phyloP scores from a whole-genome alignment of 2,113 vertebrate genomes.

The Origma solitaria region DNA sequence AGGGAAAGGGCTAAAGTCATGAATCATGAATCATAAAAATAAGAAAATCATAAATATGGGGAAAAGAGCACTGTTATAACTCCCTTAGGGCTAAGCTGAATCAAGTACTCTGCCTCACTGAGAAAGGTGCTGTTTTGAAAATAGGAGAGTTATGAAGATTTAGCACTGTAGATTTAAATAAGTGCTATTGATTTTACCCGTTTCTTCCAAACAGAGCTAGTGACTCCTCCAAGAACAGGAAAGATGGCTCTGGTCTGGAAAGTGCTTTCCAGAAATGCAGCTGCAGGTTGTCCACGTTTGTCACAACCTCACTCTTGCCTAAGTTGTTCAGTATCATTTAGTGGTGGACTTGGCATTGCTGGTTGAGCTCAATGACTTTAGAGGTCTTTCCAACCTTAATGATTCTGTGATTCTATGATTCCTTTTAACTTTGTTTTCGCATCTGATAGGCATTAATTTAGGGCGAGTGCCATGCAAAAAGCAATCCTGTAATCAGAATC shows the following conservation, averaged over 20 bases:
- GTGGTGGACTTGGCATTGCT: background rate
- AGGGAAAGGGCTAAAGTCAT: background rate
- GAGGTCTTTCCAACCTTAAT: background rate
- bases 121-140: background rate
- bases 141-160: background rate
- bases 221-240: background rate
- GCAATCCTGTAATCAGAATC: background rate
- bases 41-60: background rate
- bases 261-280: background rate
- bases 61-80: background rate
- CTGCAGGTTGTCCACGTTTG: background rate
- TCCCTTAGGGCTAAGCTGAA: background rate
- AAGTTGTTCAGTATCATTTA: background rate
- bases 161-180: background rate
- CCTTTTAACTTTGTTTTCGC: background rate
- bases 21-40: background rate
- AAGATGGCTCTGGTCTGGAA: background rate
- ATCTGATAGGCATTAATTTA: background rate
- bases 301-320: background rate
- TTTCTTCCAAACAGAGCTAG: background rate
- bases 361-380: background rate
- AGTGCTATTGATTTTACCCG: background rate
- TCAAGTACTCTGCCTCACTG: background rate
- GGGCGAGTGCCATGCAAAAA: background rate
- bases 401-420: background rate